Conservation (phyloP, 1,140 invertebrate species). For the Lutraria rhynchaena region DNA sequence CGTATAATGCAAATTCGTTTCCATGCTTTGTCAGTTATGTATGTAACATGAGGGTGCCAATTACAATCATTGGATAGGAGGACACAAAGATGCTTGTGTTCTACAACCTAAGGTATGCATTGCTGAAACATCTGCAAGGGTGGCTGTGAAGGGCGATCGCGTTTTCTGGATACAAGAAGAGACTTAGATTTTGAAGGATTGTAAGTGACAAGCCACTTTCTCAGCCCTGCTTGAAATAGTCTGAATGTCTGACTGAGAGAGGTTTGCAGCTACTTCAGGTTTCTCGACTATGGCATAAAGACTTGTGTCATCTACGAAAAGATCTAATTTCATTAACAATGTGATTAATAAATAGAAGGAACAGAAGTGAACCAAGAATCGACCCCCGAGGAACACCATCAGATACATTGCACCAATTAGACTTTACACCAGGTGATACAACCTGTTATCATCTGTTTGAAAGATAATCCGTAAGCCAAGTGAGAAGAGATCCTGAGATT, state of each 20-base stretch:
- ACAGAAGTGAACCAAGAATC: too few relatives aligned
- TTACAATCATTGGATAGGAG: too few relatives aligned
- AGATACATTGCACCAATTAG: too few relatives aligned
- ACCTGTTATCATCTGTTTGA: too few relatives aligned
- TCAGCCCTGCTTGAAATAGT: conserved; percentile 2
- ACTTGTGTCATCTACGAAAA: conserved; percentile 48
- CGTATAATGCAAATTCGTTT: too few relatives aligned
- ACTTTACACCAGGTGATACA: too few relatives aligned
- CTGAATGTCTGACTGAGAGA: neutral
- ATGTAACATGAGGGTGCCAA: conserved; percentile 22
- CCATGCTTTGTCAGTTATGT: conserved; percentile 15
- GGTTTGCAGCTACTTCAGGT: neutral
- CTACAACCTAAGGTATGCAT: neutral
- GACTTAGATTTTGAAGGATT: conserved; percentile 39
- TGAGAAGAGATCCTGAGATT: too few relatives aligned
- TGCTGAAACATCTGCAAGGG: neutral
- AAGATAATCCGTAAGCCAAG: too few relatives aligned
- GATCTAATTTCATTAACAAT: too few relatives aligned
- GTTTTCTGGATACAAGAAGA: conserved; percentile 19
- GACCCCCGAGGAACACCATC: too few relatives aligned
- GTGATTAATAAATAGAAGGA: too few relatives aligned
- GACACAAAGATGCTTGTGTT: too few relatives aligned
- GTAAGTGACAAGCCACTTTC: conserved; percentile 43
- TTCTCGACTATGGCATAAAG: conserved; percentile 25
- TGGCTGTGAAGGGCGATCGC: neutral